Percentiles rank a stretch among this genome's conserved stretches.
Conservation (phyloP, 2,113 vertebrate species). For the Chrysochloris asiatica region DNA sequence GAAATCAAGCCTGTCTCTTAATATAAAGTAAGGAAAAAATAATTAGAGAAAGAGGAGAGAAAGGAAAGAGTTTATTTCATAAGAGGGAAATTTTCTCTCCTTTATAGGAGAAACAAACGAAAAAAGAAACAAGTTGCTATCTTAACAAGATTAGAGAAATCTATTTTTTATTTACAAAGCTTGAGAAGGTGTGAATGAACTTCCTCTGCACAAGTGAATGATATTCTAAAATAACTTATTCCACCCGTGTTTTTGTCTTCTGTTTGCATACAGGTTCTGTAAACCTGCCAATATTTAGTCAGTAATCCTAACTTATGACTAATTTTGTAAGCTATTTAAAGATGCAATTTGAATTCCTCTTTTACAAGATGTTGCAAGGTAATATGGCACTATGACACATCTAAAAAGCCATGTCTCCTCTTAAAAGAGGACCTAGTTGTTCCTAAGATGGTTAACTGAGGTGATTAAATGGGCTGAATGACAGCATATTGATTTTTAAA, state of each 20-base stretch:
- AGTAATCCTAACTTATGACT: constrained; percentile 27
- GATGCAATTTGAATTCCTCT: not conserved
- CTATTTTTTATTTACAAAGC: constrained; percentile 44
- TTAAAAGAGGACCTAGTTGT: constrained; percentile 20
- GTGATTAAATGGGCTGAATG: constrained; percentile 27
- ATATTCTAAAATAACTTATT: constrained; percentile 43
- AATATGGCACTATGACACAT: not conserved
- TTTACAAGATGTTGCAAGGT: not conserved
- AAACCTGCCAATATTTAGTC: constrained; percentile 40
- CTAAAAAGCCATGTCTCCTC: not conserved
- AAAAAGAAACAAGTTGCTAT: not conserved
- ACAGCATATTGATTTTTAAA: constrained; percentile 57
- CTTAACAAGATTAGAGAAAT: constrained; percentile 37
- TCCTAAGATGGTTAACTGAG: constrained; percentile 20
- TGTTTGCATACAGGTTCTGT: constrained; percentile 31
- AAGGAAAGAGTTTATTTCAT: not conserved
- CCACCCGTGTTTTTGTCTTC: constrained; percentile 20
- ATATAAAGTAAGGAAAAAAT: not conserved
- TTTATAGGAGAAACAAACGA: not conserved
- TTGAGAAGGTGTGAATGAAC: constrained; percentile 44
- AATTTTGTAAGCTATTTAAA: constrained; percentile 46
- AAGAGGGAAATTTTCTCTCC: constrained; percentile 3
- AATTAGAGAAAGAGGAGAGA: not conserved
- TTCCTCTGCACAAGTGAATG: constrained; percentile 17
- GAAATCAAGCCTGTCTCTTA: not conserved